Evolutionary conservation across 2,797 vertebrate genomes (phyloP).

Genomic region (Balearica regulorum): DNA sequence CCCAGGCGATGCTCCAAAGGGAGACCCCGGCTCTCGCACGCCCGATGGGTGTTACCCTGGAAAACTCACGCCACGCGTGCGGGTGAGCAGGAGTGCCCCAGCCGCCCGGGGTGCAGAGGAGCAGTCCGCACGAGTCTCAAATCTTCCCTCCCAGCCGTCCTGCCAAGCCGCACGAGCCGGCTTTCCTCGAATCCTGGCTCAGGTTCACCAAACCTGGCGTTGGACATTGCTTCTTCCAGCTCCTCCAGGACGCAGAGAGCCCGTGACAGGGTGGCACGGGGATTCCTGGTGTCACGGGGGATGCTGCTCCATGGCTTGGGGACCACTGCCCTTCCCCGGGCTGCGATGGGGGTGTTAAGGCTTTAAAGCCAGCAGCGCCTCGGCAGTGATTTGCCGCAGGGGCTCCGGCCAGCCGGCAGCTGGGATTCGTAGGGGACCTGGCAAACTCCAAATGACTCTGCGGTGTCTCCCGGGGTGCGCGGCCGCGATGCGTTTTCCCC

Average conservation of each 20-base stretch:
- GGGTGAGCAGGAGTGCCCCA: not conserved
- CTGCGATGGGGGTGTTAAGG: not conserved
- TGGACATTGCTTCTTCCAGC: not conserved
- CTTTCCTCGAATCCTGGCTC: not conserved
- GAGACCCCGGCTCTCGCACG: fast-evolving
- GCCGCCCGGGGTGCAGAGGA: not conserved
- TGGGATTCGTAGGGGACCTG: not conserved
- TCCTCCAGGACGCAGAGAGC: fast-evolving
- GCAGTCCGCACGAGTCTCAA: fast-evolving
- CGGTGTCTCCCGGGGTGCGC: fast-evolving
- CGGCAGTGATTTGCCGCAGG: fast-evolving
- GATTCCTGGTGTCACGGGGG: fast-evolving
- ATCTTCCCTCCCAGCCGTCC: not conserved
- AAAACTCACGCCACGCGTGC: fast-evolving
- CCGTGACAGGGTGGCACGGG: fast-evolving
- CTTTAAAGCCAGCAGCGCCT: not conserved
- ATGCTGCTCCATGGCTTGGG: fast-evolving
- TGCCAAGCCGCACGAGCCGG: fast-evolving
- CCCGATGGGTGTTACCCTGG: not conserved
- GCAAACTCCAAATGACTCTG: not conserved
- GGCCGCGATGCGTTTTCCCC: not conserved
- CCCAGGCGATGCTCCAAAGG: not conserved
- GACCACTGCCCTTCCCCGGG: not conserved
- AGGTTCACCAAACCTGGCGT: not conserved
- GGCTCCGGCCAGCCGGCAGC: not conserved